A percentile compares a stretch with the other conserved stretches of the same genome.
phyloP scores from a whole-genome alignment of 2,888 invertebrate genomes.

The Anthrax anthrax region DNA sequence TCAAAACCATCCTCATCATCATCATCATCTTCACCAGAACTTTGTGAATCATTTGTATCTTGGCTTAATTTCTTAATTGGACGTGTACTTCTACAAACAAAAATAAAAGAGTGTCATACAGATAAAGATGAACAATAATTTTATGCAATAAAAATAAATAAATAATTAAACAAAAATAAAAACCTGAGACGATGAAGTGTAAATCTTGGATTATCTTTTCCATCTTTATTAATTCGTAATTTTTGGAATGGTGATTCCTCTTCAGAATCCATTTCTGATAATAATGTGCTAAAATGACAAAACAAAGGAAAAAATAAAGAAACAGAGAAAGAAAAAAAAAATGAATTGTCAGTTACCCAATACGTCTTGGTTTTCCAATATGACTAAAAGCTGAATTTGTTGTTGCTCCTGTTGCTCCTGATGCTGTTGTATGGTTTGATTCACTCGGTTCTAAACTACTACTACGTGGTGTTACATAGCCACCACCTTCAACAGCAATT shows the following conservation, averaged over 20 bases:
- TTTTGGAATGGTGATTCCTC: conserved; percentile 47
- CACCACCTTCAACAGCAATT: conserved; percentile 83
- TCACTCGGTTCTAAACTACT: conserved; percentile 65
- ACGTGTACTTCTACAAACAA: conserved; percentile 43
- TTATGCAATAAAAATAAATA: background rate
- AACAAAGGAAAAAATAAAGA: background rate
- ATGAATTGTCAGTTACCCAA: conserved; percentile 47
- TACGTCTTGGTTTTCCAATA: conserved; percentile 42
- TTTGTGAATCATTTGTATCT: conserved; percentile 65
- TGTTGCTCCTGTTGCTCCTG: too few relatives aligned
- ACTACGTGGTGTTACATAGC: conserved; percentile 47
- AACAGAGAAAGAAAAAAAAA: too few relatives aligned
- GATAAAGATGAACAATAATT: background rate
- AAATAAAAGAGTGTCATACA: background rate
- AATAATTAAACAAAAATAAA: background rate
- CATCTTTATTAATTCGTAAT: conserved; percentile 42
- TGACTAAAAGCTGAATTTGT: conserved; percentile 37
- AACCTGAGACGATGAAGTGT: conserved; percentile 53
- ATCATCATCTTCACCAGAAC: conserved; percentile 76
- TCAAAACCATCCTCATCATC: conserved; percentile 90
- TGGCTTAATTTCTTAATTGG: conserved; percentile 45
- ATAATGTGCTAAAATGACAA: conserved; percentile 39
- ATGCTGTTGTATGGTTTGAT: conserved; percentile 40
- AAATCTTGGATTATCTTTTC: conserved; percentile 40
- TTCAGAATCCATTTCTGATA: conserved; percentile 54